Evolutionary conservation across 2,888 invertebrate species (phyloP).

Genomic region (Catocala fraxini): DNA sequence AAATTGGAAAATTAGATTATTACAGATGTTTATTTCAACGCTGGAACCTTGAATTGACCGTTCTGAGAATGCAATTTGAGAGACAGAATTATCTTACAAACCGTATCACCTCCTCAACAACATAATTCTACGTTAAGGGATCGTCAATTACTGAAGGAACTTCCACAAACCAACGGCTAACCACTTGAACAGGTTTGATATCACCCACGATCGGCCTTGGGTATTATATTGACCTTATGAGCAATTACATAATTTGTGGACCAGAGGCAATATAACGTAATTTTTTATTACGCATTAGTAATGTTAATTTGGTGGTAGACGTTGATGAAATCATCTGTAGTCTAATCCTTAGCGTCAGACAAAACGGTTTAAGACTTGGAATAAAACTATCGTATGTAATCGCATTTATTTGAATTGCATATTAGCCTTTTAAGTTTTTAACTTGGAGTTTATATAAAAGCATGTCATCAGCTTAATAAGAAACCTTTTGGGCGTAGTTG

Average conservation of each 20-base stretch:
- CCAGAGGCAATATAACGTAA: constrained; percentile 62
- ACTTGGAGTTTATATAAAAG: no score
- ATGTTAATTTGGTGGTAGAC: constrained; percentile 47
- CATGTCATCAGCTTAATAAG: no score
- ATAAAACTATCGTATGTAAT: not conserved
- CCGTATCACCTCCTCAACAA: constrained; percentile 48
- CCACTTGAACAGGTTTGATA: constrained; percentile 65
- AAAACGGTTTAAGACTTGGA: not conserved
- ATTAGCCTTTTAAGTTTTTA: no score
- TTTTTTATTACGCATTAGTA: constrained; percentile 54
- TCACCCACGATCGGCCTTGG: constrained; percentile 70
- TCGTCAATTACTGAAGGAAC: constrained; percentile 55
- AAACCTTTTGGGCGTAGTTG: no score
- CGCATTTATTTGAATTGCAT: no score
- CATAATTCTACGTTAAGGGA: constrained; percentile 55
- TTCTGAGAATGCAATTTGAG: constrained; percentile 26
- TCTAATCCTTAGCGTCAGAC: constrained; percentile 14
- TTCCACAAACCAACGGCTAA: constrained; percentile 55
- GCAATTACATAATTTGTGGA: constrained; percentile 71
- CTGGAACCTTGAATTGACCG: constrained; percentile 13
- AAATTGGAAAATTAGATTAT: constrained; percentile 25
- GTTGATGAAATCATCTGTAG: constrained; percentile 51
- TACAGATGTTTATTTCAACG: constrained; percentile 7
- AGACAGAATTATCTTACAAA: constrained; percentile 40
- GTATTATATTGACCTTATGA: constrained; percentile 68